phyloP scores from a whole-genome alignment of 2,113 vertebrate species.

The Acanthochromis polyacanthus region DNA sequence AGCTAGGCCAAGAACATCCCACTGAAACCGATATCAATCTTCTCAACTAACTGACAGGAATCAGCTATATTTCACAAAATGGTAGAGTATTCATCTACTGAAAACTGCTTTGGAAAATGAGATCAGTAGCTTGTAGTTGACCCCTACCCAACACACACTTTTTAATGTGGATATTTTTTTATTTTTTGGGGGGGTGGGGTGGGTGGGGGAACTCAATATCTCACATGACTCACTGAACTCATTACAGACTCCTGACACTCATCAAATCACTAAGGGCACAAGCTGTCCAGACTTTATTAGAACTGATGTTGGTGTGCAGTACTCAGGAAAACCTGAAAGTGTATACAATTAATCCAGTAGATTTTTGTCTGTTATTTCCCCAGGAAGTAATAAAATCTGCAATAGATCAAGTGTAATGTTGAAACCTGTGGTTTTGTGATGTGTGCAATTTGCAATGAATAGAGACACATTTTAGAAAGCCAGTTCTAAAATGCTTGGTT shows the following conservation, averaged over 20 bases:
- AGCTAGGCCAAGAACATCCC: background rate
- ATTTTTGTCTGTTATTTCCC: slow-evolving; percentile 19
- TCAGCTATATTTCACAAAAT: slow-evolving; percentile 17
- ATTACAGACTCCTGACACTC: slow-evolving; percentile 2
- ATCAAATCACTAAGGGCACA: slow-evolving; percentile 11
- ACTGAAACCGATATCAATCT: background rate
- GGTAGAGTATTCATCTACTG: background rate
- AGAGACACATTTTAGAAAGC: slow-evolving; percentile 36
- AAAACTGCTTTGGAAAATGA: slow-evolving; percentile 20
- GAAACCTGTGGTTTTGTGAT: slow-evolving; percentile 47
- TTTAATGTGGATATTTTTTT: background rate
- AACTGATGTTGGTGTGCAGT: slow-evolving; percentile 28
- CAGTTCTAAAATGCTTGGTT: slow-evolving; percentile 20
- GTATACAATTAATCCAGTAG: slow-evolving; percentile 30
- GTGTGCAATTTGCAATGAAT: slow-evolving; percentile 41
- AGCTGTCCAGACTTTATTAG: slow-evolving; percentile 17
- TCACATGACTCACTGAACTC: slow-evolving; percentile 4
- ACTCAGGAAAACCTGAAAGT: slow-evolving; percentile 27
- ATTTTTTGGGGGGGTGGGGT: background rate
- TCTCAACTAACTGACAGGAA: slow-evolving; percentile 23
- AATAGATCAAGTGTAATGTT: slow-evolving; percentile 32
- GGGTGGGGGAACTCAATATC: slow-evolving; percentile 12
- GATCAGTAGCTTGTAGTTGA: slow-evolving; percentile 25
- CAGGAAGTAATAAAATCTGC: slow-evolving; percentile 5
- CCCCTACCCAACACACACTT: background rate